Percentiles rank a stretch among this genome's conserved stretches.
These are phyloP conservation scores for Philereme transversata DNA, from an alignment of 2,888 invertebrate species.

Conservation along the genomic window DNA sequence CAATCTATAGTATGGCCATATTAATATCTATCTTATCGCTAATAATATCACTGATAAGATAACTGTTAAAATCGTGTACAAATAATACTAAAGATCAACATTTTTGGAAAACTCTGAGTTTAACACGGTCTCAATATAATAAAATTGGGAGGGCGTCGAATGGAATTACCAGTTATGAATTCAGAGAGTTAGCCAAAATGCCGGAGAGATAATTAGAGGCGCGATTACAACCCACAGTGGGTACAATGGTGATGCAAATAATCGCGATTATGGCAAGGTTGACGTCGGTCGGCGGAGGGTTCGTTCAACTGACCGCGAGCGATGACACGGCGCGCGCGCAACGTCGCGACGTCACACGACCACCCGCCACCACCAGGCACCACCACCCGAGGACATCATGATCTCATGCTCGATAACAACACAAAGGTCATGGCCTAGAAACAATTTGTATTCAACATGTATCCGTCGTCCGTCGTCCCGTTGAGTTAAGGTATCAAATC, in stretches of 20 bases:
- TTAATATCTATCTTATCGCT: slow-evolving; percentile 47
- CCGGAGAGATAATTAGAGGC: slow-evolving; percentile 63
- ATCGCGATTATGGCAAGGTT: slow-evolving; percentile 83
- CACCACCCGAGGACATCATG: slow-evolving; percentile 36
- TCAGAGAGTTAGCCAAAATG: slow-evolving; percentile 17
- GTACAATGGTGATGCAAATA: slow-evolving; percentile 81
- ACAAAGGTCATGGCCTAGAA: slow-evolving; percentile 14
- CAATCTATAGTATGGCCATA: slow-evolving; percentile 17
- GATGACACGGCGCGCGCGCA: slow-evolving; percentile 79
- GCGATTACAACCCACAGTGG: slow-evolving; percentile 61
- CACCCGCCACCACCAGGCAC: slow-evolving; percentile 42
- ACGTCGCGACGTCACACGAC: slow-evolving; percentile 68
- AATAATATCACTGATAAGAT: slow-evolving; percentile 33
- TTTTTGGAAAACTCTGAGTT: slow-evolving; percentile 3
- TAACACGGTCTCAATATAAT: neutral
- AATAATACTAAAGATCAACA: slow-evolving; percentile 13
- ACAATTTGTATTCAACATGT: slow-evolving; percentile 3
- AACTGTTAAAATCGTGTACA: slow-evolving; percentile 14
- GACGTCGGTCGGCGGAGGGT: slow-evolving; percentile 78
- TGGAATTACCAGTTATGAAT: neutral
- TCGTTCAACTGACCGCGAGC: slow-evolving; percentile 83
- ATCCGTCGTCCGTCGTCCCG: slow-evolving; percentile 11
- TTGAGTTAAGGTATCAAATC: slow-evolving; percentile 8
- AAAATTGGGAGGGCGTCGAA: neutral
- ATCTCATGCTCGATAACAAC: slow-evolving; percentile 40